A percentile compares a stretch with the other conserved stretches of the same genome.
Conservation (phyloP, 2,888 invertebrate genomes). For the Rhabditophanes sp. region DNA sequence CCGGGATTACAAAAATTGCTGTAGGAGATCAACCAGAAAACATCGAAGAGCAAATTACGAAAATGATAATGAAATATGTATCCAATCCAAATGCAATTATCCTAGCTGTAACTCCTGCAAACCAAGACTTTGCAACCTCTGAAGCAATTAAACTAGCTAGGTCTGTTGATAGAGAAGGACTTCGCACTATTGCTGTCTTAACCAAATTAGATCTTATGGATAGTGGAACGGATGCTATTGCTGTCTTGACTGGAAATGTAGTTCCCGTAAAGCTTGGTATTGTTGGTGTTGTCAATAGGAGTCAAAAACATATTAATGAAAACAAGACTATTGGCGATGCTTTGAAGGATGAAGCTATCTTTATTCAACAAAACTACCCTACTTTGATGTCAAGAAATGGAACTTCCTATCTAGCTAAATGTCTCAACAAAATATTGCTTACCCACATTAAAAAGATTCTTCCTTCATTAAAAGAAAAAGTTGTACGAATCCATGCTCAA, state of each 20-base stretch:
- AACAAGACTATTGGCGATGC: constrained; percentile 53
- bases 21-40: constrained; percentile 97
- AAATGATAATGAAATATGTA: constrained; percentile 72
- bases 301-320: constrained; percentile 53
- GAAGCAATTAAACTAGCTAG: constrained; percentile 85
- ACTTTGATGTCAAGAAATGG: constrained; percentile 88
- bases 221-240: constrained; percentile 96
- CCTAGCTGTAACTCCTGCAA: constrained; percentile 87
- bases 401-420: constrained; percentile 86
- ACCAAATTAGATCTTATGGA: constrained; percentile 99
- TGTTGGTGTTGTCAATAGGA: constrained; percentile 93
- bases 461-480: constrained; percentile 91
- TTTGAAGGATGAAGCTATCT: constrained; percentile 80
- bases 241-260: constrained; percentile 86
- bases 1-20: constrained; percentile 91
- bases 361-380: constrained; percentile 87
- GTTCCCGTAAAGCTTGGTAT: constrained; percentile 97
- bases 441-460: constrained; percentile 96
- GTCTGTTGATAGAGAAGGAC: constrained; percentile 80
- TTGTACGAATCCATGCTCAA: constrained; percentile 92
- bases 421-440: constrained; percentile 60
- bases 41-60: constrained; percentile 79
- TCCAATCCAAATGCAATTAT: constrained; percentile 94
- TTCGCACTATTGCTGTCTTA: constrained; percentile 85
- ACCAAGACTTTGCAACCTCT: constrained; percentile 96